Evolutionary conservation across 2,888 invertebrate species (phyloP).

Genomic region (Drosophila neonasuta): DNA sequence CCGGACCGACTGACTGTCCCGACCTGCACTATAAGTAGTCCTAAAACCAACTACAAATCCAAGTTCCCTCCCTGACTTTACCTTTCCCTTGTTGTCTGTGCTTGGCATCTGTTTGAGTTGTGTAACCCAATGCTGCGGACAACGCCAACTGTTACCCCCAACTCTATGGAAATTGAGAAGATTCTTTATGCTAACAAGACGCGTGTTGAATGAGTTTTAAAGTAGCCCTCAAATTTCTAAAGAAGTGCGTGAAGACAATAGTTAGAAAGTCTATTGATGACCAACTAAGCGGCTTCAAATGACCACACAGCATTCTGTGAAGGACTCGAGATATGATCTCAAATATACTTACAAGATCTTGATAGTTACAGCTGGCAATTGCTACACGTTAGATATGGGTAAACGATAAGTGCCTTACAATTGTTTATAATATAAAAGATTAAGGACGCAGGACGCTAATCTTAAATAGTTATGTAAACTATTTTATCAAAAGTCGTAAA

Average conservation of each 20-base stretch:
- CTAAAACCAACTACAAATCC: conserved; percentile 20
- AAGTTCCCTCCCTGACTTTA: neutral
- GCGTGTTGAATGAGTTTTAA: conserved; percentile 52
- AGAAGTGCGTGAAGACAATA: conserved; percentile 29
- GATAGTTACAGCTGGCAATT: neutral
- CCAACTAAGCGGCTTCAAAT: conserved; percentile 28
- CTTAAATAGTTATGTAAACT: too few species aligned
- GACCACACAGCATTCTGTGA: conserved; percentile 36
- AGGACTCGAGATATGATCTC: conserved; percentile 27
- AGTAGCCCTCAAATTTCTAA: conserved; percentile 49
- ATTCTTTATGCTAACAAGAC: conserved; percentile 67
- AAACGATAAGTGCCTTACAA: neutral
- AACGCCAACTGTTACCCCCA: conserved; percentile 44
- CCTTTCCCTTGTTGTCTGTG: neutral
- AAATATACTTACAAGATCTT: neutral
- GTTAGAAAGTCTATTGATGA: conserved; percentile 25
- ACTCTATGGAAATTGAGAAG: conserved; percentile 45
- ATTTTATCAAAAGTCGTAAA: neutral
- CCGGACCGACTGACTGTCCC: conserved; percentile 1
- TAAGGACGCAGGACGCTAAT: neutral
- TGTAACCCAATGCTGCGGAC: conserved; percentile 63
- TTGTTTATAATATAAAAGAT: neutral
- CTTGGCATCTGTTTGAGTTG: conserved; percentile 66
- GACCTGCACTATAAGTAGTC: conserved; percentile 10
- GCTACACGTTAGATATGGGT: neutral